Evolutionary conservation across 2,888 invertebrate species (phyloP).

Genomic region (Cartodere bifasciata): DNA sequence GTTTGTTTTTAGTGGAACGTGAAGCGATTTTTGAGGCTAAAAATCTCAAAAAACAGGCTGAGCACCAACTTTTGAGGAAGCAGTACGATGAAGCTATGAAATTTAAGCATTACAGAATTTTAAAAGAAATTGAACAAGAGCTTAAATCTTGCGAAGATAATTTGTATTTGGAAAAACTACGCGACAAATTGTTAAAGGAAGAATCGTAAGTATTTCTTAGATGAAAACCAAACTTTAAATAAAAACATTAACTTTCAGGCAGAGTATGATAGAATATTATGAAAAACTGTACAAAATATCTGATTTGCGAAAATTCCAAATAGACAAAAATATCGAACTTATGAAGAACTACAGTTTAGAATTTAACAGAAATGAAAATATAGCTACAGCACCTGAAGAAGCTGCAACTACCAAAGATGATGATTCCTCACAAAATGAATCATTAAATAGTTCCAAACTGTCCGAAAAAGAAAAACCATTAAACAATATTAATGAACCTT

Average conservation of each 20-base stretch:
- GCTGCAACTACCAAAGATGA: too few relatives aligned
- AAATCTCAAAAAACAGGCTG: slow-evolving; percentile 24
- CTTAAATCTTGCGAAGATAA: slow-evolving; percentile 23
- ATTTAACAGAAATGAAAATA: too few relatives aligned
- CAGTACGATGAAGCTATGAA: slow-evolving; percentile 27
- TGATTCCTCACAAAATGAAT: too few relatives aligned
- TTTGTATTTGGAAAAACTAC: slow-evolving; percentile 23
- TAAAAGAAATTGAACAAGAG: slow-evolving; percentile 26
- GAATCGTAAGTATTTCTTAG: slow-evolving; percentile 28
- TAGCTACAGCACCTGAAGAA: too few relatives aligned
- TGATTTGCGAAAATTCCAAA: slow-evolving; percentile 37
- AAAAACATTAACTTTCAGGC: too few relatives aligned
- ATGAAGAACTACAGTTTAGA: too few relatives aligned
- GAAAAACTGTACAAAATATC: slow-evolving; percentile 47
- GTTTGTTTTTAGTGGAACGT: slow-evolving; percentile 26
- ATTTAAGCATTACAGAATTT: slow-evolving; percentile 23
- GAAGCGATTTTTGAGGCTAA: slow-evolving; percentile 22
- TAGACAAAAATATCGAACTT: slow-evolving; percentile 26
- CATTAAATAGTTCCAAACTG: too few relatives aligned
- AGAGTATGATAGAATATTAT: slow-evolving; percentile 49
- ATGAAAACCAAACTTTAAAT: too few relatives aligned
- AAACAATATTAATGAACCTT: too few relatives aligned
- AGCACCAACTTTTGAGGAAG: slow-evolving; percentile 23
- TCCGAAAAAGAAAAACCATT: too few relatives aligned
- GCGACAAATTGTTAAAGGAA: slow-evolving; percentile 27